Evolutionary conservation across 2,113 vertebrate species (phyloP), one percentile per base, ranked within the genome.

Genomic region (Ophthalmolycus amberensis): DNA sequence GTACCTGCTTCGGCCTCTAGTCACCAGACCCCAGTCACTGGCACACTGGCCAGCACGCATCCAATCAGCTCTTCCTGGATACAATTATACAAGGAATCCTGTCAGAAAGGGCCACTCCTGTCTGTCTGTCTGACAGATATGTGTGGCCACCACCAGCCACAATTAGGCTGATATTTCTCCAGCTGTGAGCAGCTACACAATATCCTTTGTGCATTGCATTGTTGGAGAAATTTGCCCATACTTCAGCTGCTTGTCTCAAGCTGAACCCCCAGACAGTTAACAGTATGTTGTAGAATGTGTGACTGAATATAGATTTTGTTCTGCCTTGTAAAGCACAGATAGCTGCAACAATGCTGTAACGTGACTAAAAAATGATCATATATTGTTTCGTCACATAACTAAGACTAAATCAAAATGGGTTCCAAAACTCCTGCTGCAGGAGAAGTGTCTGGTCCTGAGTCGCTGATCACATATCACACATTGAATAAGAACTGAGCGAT

Each of bases 1-100:
- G 8, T 60, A 89, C 88, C 88, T 82, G 82, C 77, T 82, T 27
- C 42, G 32, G 46, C 78, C 75, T 64, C 72, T 9, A 25, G 25
- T 25, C 25, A 10, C 40, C 56, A 74, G 75, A 63, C 8, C 16
- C 65, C 32, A 56, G 58, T 52, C 59, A 1, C 44, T 9, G 32
- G 27, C 11, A 22, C 72, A 25, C 65, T 1, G 48, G 69, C 69
- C 73, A 66, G 56, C 75, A 34, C 60, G 5, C 64, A 60, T 72
- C 54, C 69, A 67, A 18, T 71, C 60, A 74, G 34, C 80, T 64
- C 50, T 3, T 40, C 8, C 70, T 54, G 42, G 16, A 60, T 69
- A 5, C 29, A 52, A 37, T 84, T 66, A 20, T 52, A 34, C 9
- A 50, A 62, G 42, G 59, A 44, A 40, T 69, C 50, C n/a, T 50